Evolutionary conservation across 2,113 vertebrate species (phyloP), one percentile per base, ranked within the genome.

Genomic region (Saguinus midas): DNA sequence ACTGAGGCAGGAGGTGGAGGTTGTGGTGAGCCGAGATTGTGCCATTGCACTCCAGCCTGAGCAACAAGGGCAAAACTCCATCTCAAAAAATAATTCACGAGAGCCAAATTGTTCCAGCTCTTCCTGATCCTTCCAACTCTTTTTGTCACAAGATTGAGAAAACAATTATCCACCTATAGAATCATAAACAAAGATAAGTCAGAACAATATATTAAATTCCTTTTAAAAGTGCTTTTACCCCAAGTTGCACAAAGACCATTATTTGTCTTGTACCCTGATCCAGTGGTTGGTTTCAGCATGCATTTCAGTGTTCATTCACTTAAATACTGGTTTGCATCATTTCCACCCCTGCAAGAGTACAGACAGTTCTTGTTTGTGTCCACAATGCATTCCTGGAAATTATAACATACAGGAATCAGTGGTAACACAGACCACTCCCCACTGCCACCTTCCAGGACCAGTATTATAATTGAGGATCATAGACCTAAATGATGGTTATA

Each of bases 111-210:
- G 12, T 91, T 66, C 43, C 66, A 92, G 40, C 1, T 64, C 17
- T 84, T 96, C 61, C 57, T 86, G 25, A 70, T 35, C 45, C 40
- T 11, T 85, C 52, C 18, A 45, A 43, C 89, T 95, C 10, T 58
- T 89, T 83, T 76, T 83, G 52, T 57, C 37, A 81, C 25, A 68
- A 18, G 14, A 82, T 13, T 92, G 11, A 92, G 64, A 55, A 92
- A 90, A 90, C 20, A 92, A 40, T 92, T 80, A 43, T 3, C 37
- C 18, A 64, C 37, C 72, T 92, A 29, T 1, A 88, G 64, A 87
- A 17, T 87, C 66, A 35, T 73, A 76, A 93, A 83, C n/a, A 90
- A 87, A 95, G 75, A 81, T 83, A 82, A 75, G 20, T 80, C 68
- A 58, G 37, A 73, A 23, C 32, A 75, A 18, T 50, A 58, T 52